A percentile compares a stretch with the other conserved stretches of the same genome.
phyloP scores from a whole-genome alignment of 1,140 invertebrate genomes.

The Macrobrachium nipponense region DNA sequence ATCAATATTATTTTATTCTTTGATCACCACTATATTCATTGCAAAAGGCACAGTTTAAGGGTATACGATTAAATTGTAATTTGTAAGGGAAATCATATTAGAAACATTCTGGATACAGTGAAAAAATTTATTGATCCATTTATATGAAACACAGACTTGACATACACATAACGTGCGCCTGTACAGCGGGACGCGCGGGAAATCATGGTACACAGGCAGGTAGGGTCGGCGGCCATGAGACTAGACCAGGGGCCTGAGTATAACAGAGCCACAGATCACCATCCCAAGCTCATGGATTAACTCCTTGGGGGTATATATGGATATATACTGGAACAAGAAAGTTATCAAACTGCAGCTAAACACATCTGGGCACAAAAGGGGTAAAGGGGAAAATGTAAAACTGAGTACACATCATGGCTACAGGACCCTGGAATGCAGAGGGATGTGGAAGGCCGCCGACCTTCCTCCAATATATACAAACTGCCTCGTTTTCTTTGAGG shows the following conservation, averaged over 20 bases:
- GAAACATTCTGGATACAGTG: conserved; percentile 48
- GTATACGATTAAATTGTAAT: too few species aligned
- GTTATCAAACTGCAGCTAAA: background rate
- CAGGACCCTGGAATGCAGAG: conserved; percentile 41
- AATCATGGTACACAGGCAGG: conserved; percentile 53
- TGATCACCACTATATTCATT: too few species aligned
- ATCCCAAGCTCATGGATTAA: conserved; percentile 22
- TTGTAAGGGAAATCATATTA: too few species aligned
- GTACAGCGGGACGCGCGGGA: conserved; percentile 57
- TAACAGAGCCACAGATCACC: conserved; percentile 33
- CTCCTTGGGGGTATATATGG: conserved; percentile 12
- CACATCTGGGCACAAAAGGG: conserved; percentile 3
- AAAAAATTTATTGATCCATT: conserved; percentile 65
- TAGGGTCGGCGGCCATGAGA: conserved; percentile 40
- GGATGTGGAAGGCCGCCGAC: conserved; percentile 42
- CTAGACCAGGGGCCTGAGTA: conserved; percentile 47
- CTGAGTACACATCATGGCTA: conserved; percentile 27
- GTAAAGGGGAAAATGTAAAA: conserved; percentile 23
- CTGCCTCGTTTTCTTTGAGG: conserved; percentile 36
- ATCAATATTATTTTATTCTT: too few species aligned
- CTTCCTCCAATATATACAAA: conserved; percentile 43
- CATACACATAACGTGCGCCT: conserved; percentile 63
- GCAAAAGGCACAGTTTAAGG: too few species aligned
- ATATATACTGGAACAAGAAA: conserved; percentile 3
- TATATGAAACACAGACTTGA: conserved; percentile 64